These are phyloP conservation scores for Phoenoteleia sp. DNA, from an alignment of 2,888 invertebrate species.

Conservation along the genomic window DNA sequence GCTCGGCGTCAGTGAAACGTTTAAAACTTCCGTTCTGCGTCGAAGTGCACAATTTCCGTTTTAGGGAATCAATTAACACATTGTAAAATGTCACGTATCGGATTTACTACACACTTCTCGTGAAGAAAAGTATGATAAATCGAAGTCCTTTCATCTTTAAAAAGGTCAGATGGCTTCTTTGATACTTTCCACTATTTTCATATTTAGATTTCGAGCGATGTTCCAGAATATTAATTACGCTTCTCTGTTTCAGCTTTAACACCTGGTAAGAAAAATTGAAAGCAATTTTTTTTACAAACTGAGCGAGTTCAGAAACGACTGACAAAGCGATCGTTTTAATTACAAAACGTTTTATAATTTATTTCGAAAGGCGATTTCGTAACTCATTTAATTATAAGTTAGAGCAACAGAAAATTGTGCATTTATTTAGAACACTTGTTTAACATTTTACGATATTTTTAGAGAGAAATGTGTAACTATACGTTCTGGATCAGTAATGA, in stretches of 20 bases:
- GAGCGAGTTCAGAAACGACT: no score
- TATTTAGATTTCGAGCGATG: not conserved
- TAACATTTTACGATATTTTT: conserved; percentile 29
- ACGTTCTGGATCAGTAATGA: conserved; percentile 36
- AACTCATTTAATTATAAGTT: conserved; percentile 38
- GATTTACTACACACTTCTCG: conserved; percentile 23
- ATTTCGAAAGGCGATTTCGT: conserved; percentile 26
- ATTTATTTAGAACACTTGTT: conserved; percentile 30
- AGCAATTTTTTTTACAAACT: not conserved
- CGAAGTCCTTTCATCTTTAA: not conserved
- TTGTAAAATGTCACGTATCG: conserved; percentile 45
- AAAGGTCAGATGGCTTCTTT: not conserved
- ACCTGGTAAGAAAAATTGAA: conserved; percentile 18
- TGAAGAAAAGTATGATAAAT: conserved; percentile 20
- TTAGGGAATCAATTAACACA: conserved; percentile 51
- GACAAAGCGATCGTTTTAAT: no score
- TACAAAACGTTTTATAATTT: conserved; percentile 12
- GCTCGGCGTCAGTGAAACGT: conserved; percentile 36
- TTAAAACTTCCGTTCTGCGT: conserved; percentile 44
- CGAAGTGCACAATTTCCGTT: conserved; percentile 42
- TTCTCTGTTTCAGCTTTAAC: conserved; percentile 9
- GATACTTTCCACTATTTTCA: conserved; percentile 14
- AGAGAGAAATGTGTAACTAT: conserved; percentile 10
- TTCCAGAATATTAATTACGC: conserved; percentile 24
- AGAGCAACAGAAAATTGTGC: conserved; percentile 4